phyloP scores from a whole-genome alignment of 2,888 invertebrate species.

The Lasioglossum morio region DNA sequence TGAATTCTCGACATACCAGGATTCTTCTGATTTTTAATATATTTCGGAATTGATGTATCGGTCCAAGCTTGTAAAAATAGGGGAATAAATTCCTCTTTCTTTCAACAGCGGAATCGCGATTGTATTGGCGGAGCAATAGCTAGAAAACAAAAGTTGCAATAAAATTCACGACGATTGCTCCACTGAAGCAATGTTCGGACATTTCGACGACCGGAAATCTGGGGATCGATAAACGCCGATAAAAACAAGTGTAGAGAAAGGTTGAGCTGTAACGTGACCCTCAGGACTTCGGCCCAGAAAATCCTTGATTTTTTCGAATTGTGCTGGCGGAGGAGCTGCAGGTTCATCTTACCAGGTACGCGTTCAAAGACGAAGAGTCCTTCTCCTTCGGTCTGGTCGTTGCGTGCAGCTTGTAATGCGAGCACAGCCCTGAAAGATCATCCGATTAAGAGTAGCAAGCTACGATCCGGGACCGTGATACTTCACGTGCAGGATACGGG shows the following conservation, averaged over 20 bases:
- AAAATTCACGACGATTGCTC: no score
- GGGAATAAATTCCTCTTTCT: background rate
- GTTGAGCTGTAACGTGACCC: constrained; percentile 27
- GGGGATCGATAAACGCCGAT: background rate
- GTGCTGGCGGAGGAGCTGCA: constrained; percentile 30
- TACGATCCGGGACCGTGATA: constrained; percentile 67
- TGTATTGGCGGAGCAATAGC: no score
- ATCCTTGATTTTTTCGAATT: constrained; percentile 33
- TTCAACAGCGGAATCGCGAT: no score
- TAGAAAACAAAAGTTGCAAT: no score
- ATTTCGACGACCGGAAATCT: background rate
- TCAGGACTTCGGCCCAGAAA: background rate
- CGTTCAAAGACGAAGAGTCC: constrained; percentile 58
- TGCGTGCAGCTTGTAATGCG: constrained; percentile 69
- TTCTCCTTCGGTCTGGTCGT: constrained; percentile 25
- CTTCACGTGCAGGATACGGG: constrained; percentile 50
- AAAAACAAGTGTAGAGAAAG: background rate
- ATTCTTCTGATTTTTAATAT: background rate
- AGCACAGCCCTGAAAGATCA: constrained; percentile 67
- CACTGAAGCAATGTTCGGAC: background rate
- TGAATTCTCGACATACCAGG: background rate
- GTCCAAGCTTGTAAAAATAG: background rate
- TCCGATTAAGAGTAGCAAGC: constrained; percentile 69
- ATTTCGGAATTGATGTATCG: background rate
- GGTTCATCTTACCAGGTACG: constrained; percentile 57